Base-by-base conservation (phyloP, 1,140 invertebrate genomes). In the Pomacea maculata region DNA sequence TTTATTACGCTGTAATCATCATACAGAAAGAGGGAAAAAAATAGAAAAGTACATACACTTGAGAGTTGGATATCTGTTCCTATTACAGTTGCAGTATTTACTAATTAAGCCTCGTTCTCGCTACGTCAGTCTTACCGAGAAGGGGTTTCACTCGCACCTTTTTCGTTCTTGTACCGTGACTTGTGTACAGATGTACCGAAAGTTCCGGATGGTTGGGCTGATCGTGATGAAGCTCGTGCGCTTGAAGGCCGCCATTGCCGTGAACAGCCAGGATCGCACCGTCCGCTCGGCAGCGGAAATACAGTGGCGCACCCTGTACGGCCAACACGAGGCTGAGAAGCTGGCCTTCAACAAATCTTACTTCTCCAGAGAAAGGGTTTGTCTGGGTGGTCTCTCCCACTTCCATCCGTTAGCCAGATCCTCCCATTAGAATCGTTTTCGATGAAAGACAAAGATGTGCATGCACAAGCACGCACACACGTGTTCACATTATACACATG, bases 251-350 rank as follows among this genome's bases (percentile, higher is more conserved):
- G 83, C 75, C n/a, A 87, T 87, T 15, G 83, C 83, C 29, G 68
- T 75, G 45, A 83, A 86, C 75, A 88, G 85, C 65, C 78, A 79
- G 45, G 74, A 68, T 67, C 82, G 79, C 55, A 88, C 87, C 0
- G 75, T 80, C 34, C 80, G 84, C 9, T 87, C 88, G 17, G 88
- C 88, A 6, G 83, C 84, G 6, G 87, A 89, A 71, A 75, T 87
- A 19, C 87, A 88, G 79, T 89, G 87, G 85, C 82, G 86, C 67
- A 85, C 85, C 4, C 57, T 88, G 34, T 85, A 89, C 79, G 83
- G 75, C 0, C 82, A 83, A 25, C 76, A 82, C 45, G 80, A 85
- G 65, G 84, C 84, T 21, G 79, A 82, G 45, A 81, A 82, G 52
- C 77, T 89, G 29, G 85, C 85, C 15, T 88, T 88, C 76, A 87